Percentiles rank a stretch among this genome's conserved stretches.
Conservation (phyloP, 2,113 vertebrate genomes). For the Sclerurus mexicanus region DNA sequence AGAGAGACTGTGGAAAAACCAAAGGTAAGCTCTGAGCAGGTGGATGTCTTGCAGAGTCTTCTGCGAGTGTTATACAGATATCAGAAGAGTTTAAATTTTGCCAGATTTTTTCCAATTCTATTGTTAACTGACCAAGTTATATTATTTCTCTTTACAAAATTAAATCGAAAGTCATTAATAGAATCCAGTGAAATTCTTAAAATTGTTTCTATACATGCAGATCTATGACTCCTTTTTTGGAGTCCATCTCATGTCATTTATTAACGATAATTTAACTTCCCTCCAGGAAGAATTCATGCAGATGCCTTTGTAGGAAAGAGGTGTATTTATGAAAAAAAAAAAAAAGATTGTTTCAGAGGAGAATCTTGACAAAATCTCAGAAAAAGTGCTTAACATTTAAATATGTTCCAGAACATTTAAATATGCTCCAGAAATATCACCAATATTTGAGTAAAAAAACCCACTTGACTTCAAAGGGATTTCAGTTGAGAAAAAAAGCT, state of each 20-base stretch:
- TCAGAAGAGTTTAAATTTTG: neutral
- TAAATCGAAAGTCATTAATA: neutral
- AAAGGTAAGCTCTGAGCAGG: neutral
- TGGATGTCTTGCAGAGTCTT: neutral
- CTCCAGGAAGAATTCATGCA: neutral
- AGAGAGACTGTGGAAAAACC: neutral
- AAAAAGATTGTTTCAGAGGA: neutral
- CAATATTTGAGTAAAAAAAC: neutral
- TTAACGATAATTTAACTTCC: neutral
- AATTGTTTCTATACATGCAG: neutral
- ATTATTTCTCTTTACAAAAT: neutral
- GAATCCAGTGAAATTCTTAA: neutral
- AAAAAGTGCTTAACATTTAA: neutral
- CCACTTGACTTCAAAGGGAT: neutral
- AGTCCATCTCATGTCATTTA: neutral
- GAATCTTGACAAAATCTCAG: neutral
- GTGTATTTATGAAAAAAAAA: neutral
- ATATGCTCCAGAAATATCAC: neutral
- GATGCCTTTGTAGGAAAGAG: neutral
- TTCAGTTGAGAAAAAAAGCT: neutral
- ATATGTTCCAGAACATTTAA: neutral
- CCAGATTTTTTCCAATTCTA: neutral
- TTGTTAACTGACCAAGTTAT: neutral
- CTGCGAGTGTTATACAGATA: neutral
- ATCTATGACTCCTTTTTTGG: neutral